Evolutionary conservation across 1,140 invertebrate genomes (phyloP).

Genomic region (Hycleus phaleratus): DNA sequence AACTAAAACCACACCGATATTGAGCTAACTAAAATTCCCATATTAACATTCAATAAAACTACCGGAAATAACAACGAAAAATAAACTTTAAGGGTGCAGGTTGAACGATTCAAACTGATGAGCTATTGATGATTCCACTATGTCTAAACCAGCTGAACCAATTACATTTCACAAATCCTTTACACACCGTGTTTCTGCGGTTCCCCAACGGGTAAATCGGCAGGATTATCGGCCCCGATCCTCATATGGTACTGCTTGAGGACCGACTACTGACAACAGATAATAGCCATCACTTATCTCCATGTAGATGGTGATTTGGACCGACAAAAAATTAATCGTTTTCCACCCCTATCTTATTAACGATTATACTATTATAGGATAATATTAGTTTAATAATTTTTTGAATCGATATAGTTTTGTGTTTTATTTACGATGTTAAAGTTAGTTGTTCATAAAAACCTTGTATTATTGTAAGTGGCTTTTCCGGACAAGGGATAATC

Average conservation of each 20-base stretch:
- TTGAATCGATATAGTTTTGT: too few species aligned
- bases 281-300: slow-evolving; percentile 28
- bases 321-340: slow-evolving; percentile 20
- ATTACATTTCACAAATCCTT: slow-evolving; percentile 42
- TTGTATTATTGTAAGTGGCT: slow-evolving; percentile 39
- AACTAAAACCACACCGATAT: too few species aligned
- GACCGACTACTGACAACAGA: slow-evolving; percentile 25
- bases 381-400: too few species aligned
- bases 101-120: slow-evolving; percentile 36
- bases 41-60: too few species aligned
- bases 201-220: slow-evolving; percentile 30
- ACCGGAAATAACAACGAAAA: too few species aligned
- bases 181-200: slow-evolving; percentile 26
- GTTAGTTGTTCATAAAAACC: slow-evolving; percentile 34
- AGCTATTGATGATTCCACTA: slow-evolving; percentile 43
- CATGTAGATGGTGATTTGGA: slow-evolving; percentile 23
- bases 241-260: slow-evolving; percentile 20
- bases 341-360: slow-evolving; percentile 2
- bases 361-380: too few species aligned
- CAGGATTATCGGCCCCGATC: slow-evolving; percentile 26
- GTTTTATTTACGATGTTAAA: slow-evolving; percentile 1
- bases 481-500: slow-evolving; percentile 36
- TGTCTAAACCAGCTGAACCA: slow-evolving; percentile 44
- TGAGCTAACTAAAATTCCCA: too few species aligned
- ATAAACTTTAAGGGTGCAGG: slow-evolving; percentile 16